Conservation (phyloP, 2,113 vertebrate species). For the Myocastor coypus region DNA sequence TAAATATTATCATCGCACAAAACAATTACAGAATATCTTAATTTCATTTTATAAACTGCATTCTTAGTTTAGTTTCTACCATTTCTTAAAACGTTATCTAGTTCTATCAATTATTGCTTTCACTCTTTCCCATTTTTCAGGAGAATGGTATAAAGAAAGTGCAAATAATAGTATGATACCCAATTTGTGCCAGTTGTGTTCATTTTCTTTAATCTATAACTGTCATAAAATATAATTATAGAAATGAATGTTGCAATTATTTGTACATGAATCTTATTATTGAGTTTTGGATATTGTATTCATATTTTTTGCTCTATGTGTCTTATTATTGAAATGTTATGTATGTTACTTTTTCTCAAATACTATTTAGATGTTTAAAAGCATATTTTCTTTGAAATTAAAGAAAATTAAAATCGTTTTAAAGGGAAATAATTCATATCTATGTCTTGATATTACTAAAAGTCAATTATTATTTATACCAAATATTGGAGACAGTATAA, state of each 20-base stretch:
- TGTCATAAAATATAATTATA: not conserved
- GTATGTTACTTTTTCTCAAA: not conserved
- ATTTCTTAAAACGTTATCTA: not conserved
- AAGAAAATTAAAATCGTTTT: not conserved
- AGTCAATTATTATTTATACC: not conserved
- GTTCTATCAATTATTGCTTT: slow-evolving; percentile 1
- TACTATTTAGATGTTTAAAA: not conserved
- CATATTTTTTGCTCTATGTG: slow-evolving; percentile 23
- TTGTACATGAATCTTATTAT: slow-evolving; percentile 37
- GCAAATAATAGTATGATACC: slow-evolving; percentile 5
- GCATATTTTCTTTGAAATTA: not conserved
- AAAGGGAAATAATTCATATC: not conserved
- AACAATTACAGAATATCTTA: not conserved
- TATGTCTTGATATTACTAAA: not conserved
- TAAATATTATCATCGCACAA: not conserved
- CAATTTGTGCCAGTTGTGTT: not conserved
- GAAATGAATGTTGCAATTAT: slow-evolving; percentile 42
- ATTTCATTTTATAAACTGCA: not conserved
- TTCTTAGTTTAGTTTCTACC: not conserved
- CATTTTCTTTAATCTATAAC: slow-evolving; percentile 24
- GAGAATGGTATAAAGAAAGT: slow-evolving; percentile 1
- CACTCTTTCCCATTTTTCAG: slow-evolving; percentile 15
- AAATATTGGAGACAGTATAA: not conserved
- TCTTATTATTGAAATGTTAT: not conserved
- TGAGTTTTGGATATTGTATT: not conserved